A percentile compares a stretch with the other conserved stretches of the same genome.
phyloP scores from a whole-genome alignment of 2,888 invertebrate genomes.

The Chymomyza amoena region DNA sequence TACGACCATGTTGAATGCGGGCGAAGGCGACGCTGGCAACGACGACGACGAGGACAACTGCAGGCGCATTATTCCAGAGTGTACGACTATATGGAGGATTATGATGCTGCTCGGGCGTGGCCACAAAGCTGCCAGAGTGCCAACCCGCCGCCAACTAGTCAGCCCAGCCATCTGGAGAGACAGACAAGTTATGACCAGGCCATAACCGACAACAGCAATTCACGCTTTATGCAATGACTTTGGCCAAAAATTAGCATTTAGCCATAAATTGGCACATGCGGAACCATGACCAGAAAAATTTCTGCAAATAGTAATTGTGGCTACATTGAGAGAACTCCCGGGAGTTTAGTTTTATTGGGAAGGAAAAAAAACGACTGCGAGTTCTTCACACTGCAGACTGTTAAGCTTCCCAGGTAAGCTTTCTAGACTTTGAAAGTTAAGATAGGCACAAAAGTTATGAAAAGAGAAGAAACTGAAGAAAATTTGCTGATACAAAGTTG shows the following conservation, averaged over 20 bases:
- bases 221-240: slow-evolving; percentile 49
- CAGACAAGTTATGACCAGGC: slow-evolving; percentile 54
- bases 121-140: slow-evolving; percentile 44
- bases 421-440: too few species aligned
- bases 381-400: too few species aligned
- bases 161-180: slow-evolving; percentile 27
- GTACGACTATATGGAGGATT: slow-evolving; percentile 31
- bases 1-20: neutral
- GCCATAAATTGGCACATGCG: slow-evolving; percentile 57
- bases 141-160: slow-evolving; percentile 37
- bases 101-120: slow-evolving; percentile 32
- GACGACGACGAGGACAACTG: neutral
- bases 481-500: too few species aligned
- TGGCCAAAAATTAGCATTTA: slow-evolving; percentile 55
- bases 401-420: too few species aligned
- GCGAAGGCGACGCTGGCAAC: neutral
- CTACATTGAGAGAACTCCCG: slow-evolving; percentile 15
- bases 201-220: slow-evolving; percentile 44
- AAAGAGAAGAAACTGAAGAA: too few species aligned
- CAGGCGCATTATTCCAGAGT: neutral
- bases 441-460: too few species aligned
- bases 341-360: too few species aligned
- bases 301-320: neutral
- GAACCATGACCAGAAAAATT: slow-evolving; percentile 16
- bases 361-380: too few species aligned